These are phyloP conservation scores for Girardinus metallicus DNA, from an alignment of 2,797 vertebrate genomes.

Conservation along the genomic window DNA sequence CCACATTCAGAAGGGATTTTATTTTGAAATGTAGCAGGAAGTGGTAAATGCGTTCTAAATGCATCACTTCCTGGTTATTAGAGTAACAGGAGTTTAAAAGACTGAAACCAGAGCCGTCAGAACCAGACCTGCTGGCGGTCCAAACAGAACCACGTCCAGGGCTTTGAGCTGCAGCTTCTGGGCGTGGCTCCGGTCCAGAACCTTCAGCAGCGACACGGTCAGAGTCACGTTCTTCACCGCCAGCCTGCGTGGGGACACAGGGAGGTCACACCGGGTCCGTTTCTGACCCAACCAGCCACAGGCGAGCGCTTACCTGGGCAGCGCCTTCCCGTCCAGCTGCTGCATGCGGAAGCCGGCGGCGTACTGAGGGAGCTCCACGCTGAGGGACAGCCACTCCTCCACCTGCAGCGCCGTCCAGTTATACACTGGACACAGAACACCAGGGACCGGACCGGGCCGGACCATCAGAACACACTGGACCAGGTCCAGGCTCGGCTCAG, in stretches of 20 bases:
- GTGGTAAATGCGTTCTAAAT: not conserved
- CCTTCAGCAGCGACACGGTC: constrained; percentile 85
- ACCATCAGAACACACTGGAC: too few species aligned
- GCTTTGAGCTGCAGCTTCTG: constrained; percentile 96
- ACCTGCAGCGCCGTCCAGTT: constrained; percentile 92
- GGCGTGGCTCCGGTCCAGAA: constrained; percentile 88
- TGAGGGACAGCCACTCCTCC: constrained; percentile 86
- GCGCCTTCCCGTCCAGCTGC: constrained; percentile 87
- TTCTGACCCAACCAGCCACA: not conserved
- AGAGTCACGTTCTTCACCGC: constrained; percentile 91
- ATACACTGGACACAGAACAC: constrained; percentile 83
- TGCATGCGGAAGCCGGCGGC: constrained; percentile 86
- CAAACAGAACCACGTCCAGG: constrained; percentile 91
- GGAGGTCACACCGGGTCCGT: not conserved
- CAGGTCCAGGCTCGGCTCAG: not conserved
- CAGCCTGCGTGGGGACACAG: constrained; percentile 74
- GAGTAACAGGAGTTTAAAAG: not conserved
- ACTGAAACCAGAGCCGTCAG: not conserved
- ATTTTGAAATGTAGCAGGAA: not conserved
- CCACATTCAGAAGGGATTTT: not conserved
- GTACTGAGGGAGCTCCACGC: constrained; percentile 93
- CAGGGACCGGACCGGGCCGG: too few species aligned
- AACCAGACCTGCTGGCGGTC: constrained; percentile 56
- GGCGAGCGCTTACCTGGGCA: constrained; percentile 84
- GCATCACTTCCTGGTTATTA: not conserved